A percentile compares a stretch with the other conserved stretches of the same genome.
Conservation (phyloP, 2,888 invertebrate species). For the Eupithecia subumbrata region DNA sequence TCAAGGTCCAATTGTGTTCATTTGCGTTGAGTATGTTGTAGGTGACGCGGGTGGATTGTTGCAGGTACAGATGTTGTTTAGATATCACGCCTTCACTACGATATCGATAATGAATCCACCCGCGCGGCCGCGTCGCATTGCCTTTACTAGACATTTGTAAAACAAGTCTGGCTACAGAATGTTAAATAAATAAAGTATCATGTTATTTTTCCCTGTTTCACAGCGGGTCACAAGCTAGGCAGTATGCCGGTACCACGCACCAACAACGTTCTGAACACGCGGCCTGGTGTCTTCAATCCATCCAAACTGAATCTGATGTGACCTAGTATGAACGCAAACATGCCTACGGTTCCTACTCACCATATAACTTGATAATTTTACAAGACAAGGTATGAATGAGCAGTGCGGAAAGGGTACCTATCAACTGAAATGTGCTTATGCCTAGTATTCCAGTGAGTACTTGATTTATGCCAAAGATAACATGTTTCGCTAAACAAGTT, state of each 20-base stretch:
- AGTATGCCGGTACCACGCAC: constrained; percentile 72
- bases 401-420: neutral
- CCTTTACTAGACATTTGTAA: too few species aligned
- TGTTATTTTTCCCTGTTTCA: neutral
- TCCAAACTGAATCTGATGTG: constrained; percentile 61
- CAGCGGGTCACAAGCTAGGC: constrained; percentile 58
- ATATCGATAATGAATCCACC: too few species aligned
- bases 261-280: constrained; percentile 53
- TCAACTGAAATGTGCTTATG: neutral
- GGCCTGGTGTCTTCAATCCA: constrained; percentile 68
- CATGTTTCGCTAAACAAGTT: neutral
- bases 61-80: too few species aligned
- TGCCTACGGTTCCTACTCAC: constrained; percentile 19
- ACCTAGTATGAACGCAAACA: constrained; percentile 19
- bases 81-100: too few species aligned
- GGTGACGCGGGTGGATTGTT: too few species aligned
- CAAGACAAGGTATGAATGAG: neutral
- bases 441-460: neutral
- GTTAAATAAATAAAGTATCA: too few species aligned
- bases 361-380: neutral
- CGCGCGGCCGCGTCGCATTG: too few species aligned
- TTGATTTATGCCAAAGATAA: neutral
- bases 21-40: too few species aligned
- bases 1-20: too few species aligned
- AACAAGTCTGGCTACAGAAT: too few species aligned